phyloP scores from a whole-genome alignment of 2,888 invertebrate genomes.

The Synergus umbraculus region DNA sequence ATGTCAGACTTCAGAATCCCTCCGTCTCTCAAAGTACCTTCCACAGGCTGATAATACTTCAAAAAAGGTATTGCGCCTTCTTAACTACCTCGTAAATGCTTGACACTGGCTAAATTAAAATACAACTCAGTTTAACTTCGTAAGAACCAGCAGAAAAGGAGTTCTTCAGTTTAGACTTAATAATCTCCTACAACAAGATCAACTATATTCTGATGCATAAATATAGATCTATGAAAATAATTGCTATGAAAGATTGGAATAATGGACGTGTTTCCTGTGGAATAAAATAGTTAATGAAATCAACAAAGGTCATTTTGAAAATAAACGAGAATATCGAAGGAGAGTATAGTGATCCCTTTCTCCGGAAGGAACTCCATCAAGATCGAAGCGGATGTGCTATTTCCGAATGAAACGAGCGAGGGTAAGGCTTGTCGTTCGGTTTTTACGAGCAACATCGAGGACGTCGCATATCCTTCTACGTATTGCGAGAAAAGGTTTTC shows the following conservation, averaged over 20 bases:
- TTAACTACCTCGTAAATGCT: background rate
- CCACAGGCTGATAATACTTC: background rate
- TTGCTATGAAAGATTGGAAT: background rate
- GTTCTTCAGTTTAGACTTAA: background rate
- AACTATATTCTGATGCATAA: too few species aligned
- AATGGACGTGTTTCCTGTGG: background rate
- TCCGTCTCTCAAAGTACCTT: background rate
- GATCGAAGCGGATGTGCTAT: constrained; percentile 28
- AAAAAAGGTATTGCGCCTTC: background rate
- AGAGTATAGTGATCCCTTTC: background rate
- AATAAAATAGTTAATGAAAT: background rate
- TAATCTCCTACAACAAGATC: background rate
- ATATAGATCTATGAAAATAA: too few species aligned
- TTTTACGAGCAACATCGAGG: constrained; percentile 60
- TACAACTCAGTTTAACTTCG: background rate
- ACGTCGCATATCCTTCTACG: constrained; percentile 19
- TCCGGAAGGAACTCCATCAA: constrained; percentile 28
- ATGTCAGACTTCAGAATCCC: constrained; percentile 3
- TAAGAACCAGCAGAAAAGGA: background rate
- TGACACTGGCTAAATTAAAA: constrained; percentile 17
- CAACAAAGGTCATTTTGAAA: background rate
- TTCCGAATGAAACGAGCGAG: constrained; percentile 24
- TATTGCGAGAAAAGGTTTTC: constrained; percentile 35
- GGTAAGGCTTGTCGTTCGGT: constrained; percentile 44
- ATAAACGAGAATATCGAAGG: background rate